These are phyloP conservation scores for Liodrosophila aerea DNA, from an alignment of 2,888 invertebrate species.

Conservation along the genomic window DNA sequence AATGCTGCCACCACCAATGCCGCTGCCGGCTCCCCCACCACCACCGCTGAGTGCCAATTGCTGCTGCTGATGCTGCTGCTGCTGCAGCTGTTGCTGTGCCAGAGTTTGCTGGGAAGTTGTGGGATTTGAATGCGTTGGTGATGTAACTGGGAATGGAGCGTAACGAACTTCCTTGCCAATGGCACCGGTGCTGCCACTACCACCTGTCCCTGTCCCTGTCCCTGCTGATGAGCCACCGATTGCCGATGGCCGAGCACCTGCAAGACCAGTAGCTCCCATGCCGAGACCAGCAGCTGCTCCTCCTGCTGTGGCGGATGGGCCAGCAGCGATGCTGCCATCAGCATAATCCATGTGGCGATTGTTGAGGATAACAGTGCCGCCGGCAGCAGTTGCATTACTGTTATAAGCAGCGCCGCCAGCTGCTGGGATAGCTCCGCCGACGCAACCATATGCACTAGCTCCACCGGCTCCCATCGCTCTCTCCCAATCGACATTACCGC, in stretches of 20 bases:
- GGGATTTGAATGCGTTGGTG: conserved; percentile 84
- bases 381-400: conserved; percentile 73
- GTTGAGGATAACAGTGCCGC: conserved; percentile 67
- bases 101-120: conserved; percentile 81
- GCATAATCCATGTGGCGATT: conserved; percentile 80
- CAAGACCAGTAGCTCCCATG: conserved; percentile 59
- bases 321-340: conserved; percentile 80
- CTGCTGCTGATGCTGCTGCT: conserved; percentile 42
- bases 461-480: conserved; percentile 82
- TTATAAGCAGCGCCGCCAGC: conserved; percentile 77
- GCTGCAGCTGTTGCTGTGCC: conserved; percentile 40
- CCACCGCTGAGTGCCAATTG: conserved; percentile 44
- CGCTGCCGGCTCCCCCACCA: conserved; percentile 60
- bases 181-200: conserved; percentile 77
- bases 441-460: conserved; percentile 81
- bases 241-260: conserved; percentile 20
- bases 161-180: conserved; percentile 85
- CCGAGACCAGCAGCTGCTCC: conserved; percentile 62
- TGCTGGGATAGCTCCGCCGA: conserved; percentile 78
- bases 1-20: conserved; percentile 72
- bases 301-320: conserved; percentile 75
- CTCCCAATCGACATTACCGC: conserved; percentile 81
- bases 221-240: conserved; percentile 31
- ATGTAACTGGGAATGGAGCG: conserved; percentile 84
- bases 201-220: conserved; percentile 18